These are phyloP conservation scores for Drosophila cyrtoloma DNA, from an alignment of 2,888 invertebrate species.

Conservation along the genomic window DNA sequence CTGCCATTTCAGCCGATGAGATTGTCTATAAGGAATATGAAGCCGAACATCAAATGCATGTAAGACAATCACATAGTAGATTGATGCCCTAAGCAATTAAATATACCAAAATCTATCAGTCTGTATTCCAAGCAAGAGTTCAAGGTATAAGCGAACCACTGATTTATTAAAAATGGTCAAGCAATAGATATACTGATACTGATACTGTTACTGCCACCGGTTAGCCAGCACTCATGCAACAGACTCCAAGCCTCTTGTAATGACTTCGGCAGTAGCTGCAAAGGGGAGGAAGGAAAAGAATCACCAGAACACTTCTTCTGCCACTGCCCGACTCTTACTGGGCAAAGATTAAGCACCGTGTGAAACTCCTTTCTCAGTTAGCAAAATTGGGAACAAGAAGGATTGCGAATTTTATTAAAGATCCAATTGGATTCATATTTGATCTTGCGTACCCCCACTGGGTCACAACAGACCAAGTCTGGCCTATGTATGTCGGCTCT, in stretches of 20 bases:
- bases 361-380: background rate
- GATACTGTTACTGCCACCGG: background rate
- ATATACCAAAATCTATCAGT: background rate
- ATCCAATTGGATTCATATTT: background rate
- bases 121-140: background rate
- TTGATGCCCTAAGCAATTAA: background rate
- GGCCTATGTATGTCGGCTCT: background rate
- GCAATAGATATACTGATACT: background rate
- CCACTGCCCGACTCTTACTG: background rate
- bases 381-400: background rate
- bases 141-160: background rate
- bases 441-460: background rate
- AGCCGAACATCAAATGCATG: constrained; percentile 98
- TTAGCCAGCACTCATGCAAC: background rate
- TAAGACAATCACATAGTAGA: constrained; percentile 47
- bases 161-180: background rate
- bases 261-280: no score
- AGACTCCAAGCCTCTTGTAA: background rate
- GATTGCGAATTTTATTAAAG: background rate
- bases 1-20: constrained; percentile 74
- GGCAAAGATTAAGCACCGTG: background rate
- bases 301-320: background rate
- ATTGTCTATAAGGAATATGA: constrained; percentile 91
- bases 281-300: background rate
- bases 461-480: background rate